Conservation (phyloP, 2,113 vertebrate species). For the Atlantisia rogersi region DNA sequence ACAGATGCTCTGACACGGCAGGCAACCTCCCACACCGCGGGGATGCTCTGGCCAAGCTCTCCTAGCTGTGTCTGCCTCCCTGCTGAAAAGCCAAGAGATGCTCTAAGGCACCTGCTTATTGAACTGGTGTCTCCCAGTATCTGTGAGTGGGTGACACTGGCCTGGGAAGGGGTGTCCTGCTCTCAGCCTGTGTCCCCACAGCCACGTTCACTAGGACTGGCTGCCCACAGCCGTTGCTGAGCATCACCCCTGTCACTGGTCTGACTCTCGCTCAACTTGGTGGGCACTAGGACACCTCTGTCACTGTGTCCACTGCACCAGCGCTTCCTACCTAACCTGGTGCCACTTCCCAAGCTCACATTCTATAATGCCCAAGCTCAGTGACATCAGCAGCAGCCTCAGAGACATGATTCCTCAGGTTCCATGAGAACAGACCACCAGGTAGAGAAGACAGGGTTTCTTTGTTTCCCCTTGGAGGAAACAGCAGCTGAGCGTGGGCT, state of each 20-base stretch:
- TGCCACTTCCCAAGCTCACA: not conserved
- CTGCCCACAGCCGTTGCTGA: not conserved
- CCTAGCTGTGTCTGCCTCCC: not conserved
- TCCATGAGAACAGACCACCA: not conserved
- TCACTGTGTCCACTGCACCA: fast-evolving
- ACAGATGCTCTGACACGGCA: not conserved
- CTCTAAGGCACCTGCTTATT: not conserved
- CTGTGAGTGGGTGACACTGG: not conserved
- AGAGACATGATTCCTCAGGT: not conserved
- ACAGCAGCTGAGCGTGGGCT: not conserved
- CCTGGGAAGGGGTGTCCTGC: not conserved
- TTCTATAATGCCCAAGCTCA: not conserved
- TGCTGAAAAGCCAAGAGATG: not conserved
- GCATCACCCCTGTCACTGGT: not conserved
- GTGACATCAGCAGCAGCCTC: not conserved
- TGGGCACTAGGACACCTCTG: not conserved
- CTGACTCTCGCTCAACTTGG: not conserved
- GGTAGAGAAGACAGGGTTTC: not conserved
- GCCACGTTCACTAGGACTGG: not conserved
- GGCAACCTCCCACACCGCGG: not conserved
- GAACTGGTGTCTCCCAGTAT: fast-evolving
- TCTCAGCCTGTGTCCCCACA: not conserved
- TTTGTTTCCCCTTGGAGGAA: not conserved
- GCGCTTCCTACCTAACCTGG: not conserved
- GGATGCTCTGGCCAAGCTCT: not conserved